Conservation (phyloP, 2,113 vertebrate species). For the Megaceryle torquata region DNA sequence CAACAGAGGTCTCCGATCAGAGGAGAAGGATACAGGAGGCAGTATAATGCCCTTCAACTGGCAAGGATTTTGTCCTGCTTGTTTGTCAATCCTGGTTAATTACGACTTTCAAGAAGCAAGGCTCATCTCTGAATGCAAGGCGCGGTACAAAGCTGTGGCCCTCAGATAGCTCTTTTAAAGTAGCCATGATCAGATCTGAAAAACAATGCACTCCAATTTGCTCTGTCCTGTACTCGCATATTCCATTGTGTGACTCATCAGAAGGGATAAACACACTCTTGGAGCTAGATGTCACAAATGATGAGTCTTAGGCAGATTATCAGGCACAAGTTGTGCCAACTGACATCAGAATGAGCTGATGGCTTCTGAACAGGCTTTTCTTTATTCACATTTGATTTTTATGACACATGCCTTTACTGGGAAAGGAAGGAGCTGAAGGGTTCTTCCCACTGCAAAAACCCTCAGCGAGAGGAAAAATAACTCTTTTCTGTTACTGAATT, state of each 20-base stretch:
- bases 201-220: neutral
- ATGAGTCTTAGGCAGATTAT: neutral
- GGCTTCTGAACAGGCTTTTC: neutral
- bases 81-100: neutral
- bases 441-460: neutral
- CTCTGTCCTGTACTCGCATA: neutral
- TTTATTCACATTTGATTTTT: neutral
- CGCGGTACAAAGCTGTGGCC: neutral
- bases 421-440: neutral
- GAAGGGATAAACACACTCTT: neutral
- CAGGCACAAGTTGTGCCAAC: neutral
- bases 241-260: neutral
- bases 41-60: neutral
- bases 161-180: neutral
- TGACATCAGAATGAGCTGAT: neutral
- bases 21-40: neutral
- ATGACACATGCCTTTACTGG: neutral
- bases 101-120: neutral
- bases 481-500: neutral
- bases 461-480: neutral
- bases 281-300: neutral
- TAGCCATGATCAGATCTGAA: neutral
- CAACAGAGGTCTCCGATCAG: neutral
- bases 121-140: neutral
- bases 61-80: neutral